Evolutionary conservation across 2,113 vertebrate genomes (phyloP).

Genomic region (Genyomyrus donnyi): DNA sequence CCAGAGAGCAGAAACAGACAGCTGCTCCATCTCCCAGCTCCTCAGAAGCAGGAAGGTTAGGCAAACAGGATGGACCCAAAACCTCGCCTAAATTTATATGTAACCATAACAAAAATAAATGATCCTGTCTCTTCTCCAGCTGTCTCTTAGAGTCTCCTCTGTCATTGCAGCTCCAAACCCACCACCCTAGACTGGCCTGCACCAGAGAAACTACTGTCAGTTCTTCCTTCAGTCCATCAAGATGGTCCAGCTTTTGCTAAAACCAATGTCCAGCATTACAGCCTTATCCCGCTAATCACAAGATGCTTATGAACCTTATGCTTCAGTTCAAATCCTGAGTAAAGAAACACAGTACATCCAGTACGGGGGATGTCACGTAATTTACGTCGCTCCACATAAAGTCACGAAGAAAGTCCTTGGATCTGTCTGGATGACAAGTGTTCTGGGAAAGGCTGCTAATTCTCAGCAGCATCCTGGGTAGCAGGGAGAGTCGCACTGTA

Average conservation of each 20-base stretch:
- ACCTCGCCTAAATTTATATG: not conserved
- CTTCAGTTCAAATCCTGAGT: not conserved
- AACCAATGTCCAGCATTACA: not conserved
- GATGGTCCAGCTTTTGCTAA: not conserved
- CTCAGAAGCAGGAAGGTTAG: not conserved
- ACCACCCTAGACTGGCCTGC: not conserved
- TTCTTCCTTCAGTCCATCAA: not conserved
- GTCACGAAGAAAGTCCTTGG: not conserved
- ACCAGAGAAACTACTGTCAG: not conserved
- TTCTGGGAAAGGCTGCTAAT: not conserved
- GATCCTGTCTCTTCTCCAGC: not conserved
- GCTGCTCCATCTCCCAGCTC: not conserved
- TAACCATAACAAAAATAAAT: not conserved
- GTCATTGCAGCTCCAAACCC: not conserved
- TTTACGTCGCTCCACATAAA: not conserved
- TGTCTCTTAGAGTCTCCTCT: not conserved
- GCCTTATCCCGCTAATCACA: too few relatives aligned
- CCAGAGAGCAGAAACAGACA: slow-evolving; percentile 11
- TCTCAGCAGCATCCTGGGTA: not conserved
- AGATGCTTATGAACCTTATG: not conserved
- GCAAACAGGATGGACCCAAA: not conserved
- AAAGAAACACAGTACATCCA: not conserved
- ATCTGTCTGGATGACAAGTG: not conserved
- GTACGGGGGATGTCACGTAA: too few relatives aligned
- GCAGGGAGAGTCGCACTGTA: not conserved